A percentile compares a stretch with the other conserved stretches of the same genome.
Conservation (phyloP, 2,888 invertebrate genomes). For the Andrena camellia region DNA sequence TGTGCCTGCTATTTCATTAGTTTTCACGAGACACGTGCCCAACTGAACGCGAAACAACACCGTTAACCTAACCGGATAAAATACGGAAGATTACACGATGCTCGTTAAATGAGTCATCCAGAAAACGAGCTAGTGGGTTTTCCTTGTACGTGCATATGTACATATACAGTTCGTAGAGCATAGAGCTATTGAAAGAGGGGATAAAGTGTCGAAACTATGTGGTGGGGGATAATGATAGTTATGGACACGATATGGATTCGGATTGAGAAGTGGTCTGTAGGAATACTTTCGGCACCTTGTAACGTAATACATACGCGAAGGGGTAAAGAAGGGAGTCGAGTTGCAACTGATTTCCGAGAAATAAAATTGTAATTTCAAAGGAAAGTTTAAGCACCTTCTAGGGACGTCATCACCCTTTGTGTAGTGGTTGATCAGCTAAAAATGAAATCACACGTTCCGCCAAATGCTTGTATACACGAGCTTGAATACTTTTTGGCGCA, state of each 20-base stretch:
- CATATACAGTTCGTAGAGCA: no score
- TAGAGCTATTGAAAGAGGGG: constrained; percentile 7
- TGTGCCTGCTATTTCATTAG: not conserved
- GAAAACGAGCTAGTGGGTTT: not conserved
- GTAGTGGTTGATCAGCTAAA: constrained; percentile 73
- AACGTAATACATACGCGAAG: not conserved
- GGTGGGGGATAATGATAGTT: constrained; percentile 7
- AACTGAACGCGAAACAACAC: not conserved
- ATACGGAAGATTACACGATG: not conserved
- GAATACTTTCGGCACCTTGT: not conserved
- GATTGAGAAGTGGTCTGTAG: not conserved
- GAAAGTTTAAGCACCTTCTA: not conserved
- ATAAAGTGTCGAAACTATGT: not conserved
- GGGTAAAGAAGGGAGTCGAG: no score
- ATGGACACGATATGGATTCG: not conserved
- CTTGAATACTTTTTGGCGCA: constrained; percentile 86
- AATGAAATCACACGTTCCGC: constrained; percentile 77
- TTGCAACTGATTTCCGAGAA: not conserved
- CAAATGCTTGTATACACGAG: constrained; percentile 79
- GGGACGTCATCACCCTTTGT: constrained; percentile 28
- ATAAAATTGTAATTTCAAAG: not conserved
- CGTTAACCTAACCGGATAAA: not conserved
- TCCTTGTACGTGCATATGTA: not conserved
- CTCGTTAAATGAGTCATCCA: constrained; percentile 15
- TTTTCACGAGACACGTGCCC: not conserved